Conservation (phyloP, 2,888 invertebrate genomes). For the Trissonchulus latispiculum region DNA sequence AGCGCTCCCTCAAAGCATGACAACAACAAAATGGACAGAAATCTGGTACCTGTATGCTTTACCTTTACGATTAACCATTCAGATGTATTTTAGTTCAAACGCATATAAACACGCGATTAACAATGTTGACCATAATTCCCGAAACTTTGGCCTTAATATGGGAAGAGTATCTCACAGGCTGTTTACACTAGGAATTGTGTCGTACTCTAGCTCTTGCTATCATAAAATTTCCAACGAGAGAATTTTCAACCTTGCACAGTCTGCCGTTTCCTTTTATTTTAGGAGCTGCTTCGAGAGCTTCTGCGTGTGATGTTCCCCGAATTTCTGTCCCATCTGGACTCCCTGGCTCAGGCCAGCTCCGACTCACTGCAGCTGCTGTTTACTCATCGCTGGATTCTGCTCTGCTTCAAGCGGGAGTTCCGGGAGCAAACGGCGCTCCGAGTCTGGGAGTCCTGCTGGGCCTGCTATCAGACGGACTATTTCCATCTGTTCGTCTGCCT, state of each 20-base stretch:
- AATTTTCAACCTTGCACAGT: too few relatives aligned
- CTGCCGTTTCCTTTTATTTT: too few relatives aligned
- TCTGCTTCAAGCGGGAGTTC: slow-evolving; percentile 80
- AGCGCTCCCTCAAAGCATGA: slow-evolving; percentile 71
- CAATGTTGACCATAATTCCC: too few relatives aligned
- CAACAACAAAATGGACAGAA: slow-evolving; percentile 76
- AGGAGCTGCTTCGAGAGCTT: slow-evolving; percentile 71
- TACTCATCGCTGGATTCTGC: slow-evolving; percentile 84
- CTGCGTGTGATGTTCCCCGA: slow-evolving; percentile 79
- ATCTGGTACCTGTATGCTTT: too few relatives aligned
- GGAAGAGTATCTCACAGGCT: too few relatives aligned
- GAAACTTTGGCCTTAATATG: too few relatives aligned
- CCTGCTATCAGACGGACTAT: slow-evolving; percentile 86
- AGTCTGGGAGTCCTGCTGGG: slow-evolving; percentile 97
- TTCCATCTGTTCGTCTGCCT: slow-evolving; percentile 88
- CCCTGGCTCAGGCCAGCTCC: slow-evolving; percentile 35
- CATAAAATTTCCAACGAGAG: too few relatives aligned
- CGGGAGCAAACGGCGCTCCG: slow-evolving; percentile 72
- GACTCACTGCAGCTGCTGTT: slow-evolving; percentile 82
- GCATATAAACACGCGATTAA: too few relatives aligned
- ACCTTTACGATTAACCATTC: too few relatives aligned
- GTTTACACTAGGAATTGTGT: too few relatives aligned
- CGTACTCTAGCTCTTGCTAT: too few relatives aligned
- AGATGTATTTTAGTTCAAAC: too few relatives aligned
- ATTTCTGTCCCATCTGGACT: slow-evolving; percentile 71